Conservation (phyloP, 2,113 vertebrate species). For the Carassius gibelio region DNA sequence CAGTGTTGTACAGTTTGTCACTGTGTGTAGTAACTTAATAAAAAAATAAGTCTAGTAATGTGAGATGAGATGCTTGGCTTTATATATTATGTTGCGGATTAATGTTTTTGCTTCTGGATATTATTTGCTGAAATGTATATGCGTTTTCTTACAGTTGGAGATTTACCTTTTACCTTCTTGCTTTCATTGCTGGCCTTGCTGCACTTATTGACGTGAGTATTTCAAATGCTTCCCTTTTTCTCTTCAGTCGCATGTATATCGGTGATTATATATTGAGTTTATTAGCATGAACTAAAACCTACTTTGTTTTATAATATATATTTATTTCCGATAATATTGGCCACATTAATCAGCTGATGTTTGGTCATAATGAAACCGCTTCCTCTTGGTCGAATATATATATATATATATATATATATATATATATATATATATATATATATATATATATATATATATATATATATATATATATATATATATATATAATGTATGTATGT, state of each 20-base stretch:
- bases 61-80: not conserved
- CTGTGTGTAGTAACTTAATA: not conserved
- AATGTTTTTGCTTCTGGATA: not conserved
- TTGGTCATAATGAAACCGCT: not conserved
- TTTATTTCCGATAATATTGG: not conserved
- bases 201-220: constrained; percentile 89
- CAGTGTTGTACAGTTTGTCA: not conserved
- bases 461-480: too few species aligned
- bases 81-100: not conserved
- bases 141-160: constrained; percentile 86
- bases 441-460: too few species aligned
- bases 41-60: not conserved
- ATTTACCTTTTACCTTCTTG: constrained; percentile 96
- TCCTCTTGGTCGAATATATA: too few species aligned
- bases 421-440: too few species aligned
- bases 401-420: too few species aligned
- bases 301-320: not conserved
- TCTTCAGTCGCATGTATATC: not conserved
- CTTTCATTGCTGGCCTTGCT: constrained; percentile 92
- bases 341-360: not conserved
- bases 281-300: not conserved
- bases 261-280: not conserved
- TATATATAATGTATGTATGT: too few species aligned
- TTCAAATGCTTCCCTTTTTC: not conserved
- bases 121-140: constrained; percentile 11